Percentiles rank a stretch among this genome's conserved stretches.
phyloP scores from a whole-genome alignment of 2,888 invertebrate genomes.

The Allolobophora icterica region DNA sequence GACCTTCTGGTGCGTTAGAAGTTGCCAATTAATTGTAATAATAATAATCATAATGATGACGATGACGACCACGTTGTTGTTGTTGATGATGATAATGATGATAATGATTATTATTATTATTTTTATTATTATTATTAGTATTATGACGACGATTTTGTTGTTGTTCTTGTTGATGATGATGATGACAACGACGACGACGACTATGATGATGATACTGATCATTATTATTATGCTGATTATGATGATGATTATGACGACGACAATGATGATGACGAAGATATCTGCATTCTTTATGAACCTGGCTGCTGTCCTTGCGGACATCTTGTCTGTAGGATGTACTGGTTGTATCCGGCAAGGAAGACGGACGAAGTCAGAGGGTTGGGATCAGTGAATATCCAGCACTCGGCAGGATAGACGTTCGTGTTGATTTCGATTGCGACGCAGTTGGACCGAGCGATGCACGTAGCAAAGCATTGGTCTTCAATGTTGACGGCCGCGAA shows the following conservation, averaged over 20 bases:
- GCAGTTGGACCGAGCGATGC: background rate
- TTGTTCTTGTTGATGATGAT: background rate
- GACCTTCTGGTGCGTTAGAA: too few relatives aligned
- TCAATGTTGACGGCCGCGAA: background rate
- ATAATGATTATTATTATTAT: too few relatives aligned
- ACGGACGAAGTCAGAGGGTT: background rate
- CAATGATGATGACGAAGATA: too few relatives aligned
- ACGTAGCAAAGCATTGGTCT: background rate
- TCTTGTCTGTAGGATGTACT: slow-evolving; percentile 35
- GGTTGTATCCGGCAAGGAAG: slow-evolving; percentile 34
- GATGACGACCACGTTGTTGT: too few relatives aligned
- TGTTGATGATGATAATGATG: too few relatives aligned
- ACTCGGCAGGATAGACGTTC: slow-evolving; percentile 24
- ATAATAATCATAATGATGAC: too few relatives aligned
- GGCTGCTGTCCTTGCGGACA: slow-evolving; percentile 13
- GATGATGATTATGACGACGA: too few relatives aligned
- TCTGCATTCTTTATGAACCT: background rate
- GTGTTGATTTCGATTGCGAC: background rate
- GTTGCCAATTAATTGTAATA: too few relatives aligned
- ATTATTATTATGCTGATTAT: too few relatives aligned
- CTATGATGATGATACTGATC: background rate
- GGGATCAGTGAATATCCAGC: slow-evolving; percentile 27
- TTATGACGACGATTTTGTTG: too few relatives aligned
- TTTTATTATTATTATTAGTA: too few relatives aligned
- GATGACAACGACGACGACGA: background rate